Evolutionary conservation across 64 coral and sea anemone species (phyloP).

Genomic region (Anthopleura sola): DNA sequence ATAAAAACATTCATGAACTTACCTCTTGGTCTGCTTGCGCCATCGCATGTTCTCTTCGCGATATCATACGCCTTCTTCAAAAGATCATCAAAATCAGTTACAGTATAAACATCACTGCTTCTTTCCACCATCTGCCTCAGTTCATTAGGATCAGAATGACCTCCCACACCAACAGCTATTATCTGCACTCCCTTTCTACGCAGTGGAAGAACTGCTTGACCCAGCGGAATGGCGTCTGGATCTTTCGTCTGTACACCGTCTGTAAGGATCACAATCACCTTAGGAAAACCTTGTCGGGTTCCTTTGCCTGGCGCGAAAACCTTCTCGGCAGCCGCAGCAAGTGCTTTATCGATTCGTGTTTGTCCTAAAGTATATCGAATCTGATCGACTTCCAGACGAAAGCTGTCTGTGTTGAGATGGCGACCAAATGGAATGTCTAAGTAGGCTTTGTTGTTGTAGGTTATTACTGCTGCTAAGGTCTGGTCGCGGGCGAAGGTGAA

Average conservation of each 20-base stretch:
- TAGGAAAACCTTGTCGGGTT: slow-evolving; percentile 48
- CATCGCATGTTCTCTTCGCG: slow-evolving; percentile 31
- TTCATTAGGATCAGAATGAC: slow-evolving; percentile 45
- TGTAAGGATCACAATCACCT: slow-evolving; percentile 59
- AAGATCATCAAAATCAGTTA: slow-evolving; percentile 68
- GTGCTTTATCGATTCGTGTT: slow-evolving; percentile 67
- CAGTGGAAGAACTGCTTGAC: slow-evolving; percentile 52
- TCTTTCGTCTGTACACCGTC: slow-evolving; percentile 70
- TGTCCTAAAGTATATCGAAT: slow-evolving; percentile 65
- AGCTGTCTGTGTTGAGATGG: slow-evolving; percentile 34
- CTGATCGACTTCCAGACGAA: slow-evolving; percentile 49
- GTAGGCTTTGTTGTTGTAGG: slow-evolving; percentile 50
- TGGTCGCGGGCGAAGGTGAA: slow-evolving; percentile 48
- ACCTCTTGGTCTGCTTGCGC: not conserved
- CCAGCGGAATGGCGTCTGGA: slow-evolving; percentile 22
- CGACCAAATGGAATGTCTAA: slow-evolving; percentile 54
- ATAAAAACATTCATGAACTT: not conserved
- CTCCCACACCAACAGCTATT: slow-evolving; percentile 70
- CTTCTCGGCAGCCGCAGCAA: slow-evolving; percentile 45
- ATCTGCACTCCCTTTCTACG: slow-evolving; percentile 55
- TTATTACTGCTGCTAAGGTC: slow-evolving; percentile 53
- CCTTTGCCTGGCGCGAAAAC: slow-evolving; percentile 41
- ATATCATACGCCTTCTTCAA: slow-evolving; percentile 48
- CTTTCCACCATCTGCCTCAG: slow-evolving; percentile 64
- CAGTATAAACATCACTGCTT: slow-evolving; percentile 58